Evolutionary conservation across 2,797 vertebrate genomes (phyloP).

Genomic region (Sphaeramia orbicularis): DNA sequence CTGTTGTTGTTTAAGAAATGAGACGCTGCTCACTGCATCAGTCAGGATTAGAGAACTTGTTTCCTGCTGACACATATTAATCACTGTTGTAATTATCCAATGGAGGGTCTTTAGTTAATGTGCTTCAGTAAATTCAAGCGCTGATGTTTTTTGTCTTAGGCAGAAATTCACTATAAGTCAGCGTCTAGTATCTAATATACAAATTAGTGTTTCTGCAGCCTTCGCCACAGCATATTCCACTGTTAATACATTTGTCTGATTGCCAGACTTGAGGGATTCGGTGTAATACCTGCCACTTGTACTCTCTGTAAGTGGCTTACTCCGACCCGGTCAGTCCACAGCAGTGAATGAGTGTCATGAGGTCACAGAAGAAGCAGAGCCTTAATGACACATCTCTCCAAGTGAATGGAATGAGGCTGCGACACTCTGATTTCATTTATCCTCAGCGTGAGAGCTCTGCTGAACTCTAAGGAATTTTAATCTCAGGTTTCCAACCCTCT

Average conservation of each 20-base stretch:
- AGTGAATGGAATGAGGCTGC: slow-evolving; percentile 14
- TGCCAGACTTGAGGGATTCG: slow-evolving; percentile 5
- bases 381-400: slow-evolving; percentile 44
- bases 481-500: not conserved
- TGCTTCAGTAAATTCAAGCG: too few relatives aligned
- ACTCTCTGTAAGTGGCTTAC: slow-evolving; percentile 12
- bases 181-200: too few relatives aligned
- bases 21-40: too few relatives aligned
- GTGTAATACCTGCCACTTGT: slow-evolving; percentile 27
- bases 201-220: not conserved
- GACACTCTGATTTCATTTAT: slow-evolving; percentile 26
- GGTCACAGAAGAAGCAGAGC: slow-evolving; percentile 42
- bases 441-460: slow-evolving; percentile 26
- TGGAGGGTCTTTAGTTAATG: too few relatives aligned
- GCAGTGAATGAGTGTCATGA: slow-evolving; percentile 46
- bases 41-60: too few relatives aligned
- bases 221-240: not conserved
- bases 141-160: not conserved
- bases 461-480: slow-evolving; percentile 27
- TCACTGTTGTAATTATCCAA: too few relatives aligned
- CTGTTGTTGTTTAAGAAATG: too few relatives aligned
- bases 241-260: slow-evolving; percentile 15
- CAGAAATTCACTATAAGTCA: not conserved
- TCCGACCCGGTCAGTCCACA: slow-evolving; percentile 27
- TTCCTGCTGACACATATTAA: too few relatives aligned